Conservation (phyloP, 2,888 invertebrate genomes). For the Apotomis betuletana region DNA sequence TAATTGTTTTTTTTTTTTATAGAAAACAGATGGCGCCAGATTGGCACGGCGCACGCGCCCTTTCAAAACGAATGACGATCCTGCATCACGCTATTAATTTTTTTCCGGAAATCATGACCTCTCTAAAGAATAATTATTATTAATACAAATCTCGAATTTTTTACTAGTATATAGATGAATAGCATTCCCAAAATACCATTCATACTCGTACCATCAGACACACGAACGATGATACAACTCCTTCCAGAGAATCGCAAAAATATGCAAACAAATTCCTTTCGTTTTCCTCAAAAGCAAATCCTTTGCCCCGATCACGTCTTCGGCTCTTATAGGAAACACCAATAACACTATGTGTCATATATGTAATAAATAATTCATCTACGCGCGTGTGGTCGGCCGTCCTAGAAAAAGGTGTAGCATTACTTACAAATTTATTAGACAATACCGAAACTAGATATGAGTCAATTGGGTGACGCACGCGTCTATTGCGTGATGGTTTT, state of each 20-base stretch:
- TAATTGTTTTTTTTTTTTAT: too few relatives aligned
- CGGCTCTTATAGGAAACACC: slow-evolving; percentile 2
- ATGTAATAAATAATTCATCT: slow-evolving; percentile 58
- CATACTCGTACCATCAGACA: neutral
- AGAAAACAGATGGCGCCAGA: too few relatives aligned
- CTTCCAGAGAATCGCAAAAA: slow-evolving; percentile 6
- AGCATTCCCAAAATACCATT: neutral
- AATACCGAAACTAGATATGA: slow-evolving; percentile 41
- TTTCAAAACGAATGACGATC: too few relatives aligned
- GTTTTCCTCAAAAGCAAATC: slow-evolving; percentile 28
- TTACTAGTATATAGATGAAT: too few relatives aligned
- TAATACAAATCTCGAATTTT: too few relatives aligned
- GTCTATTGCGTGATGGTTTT: slow-evolving; percentile 28
- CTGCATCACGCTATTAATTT: too few relatives aligned
- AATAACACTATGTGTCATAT: slow-evolving; percentile 42
- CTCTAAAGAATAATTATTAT: too few relatives aligned
- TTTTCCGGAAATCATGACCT: too few relatives aligned
- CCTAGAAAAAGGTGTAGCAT: slow-evolving; percentile 50
- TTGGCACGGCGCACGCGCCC: too few relatives aligned
- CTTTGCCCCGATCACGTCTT: slow-evolving; percentile 19
- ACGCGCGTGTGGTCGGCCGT: slow-evolving; percentile 54
- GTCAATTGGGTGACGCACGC: slow-evolving; percentile 42
- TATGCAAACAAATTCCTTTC: slow-evolving; percentile 14
- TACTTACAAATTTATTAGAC: slow-evolving; percentile 55
- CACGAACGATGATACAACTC: slow-evolving; percentile 8